phyloP scores from a whole-genome alignment of 2,888 invertebrate species.

The Thecophora atra region DNA sequence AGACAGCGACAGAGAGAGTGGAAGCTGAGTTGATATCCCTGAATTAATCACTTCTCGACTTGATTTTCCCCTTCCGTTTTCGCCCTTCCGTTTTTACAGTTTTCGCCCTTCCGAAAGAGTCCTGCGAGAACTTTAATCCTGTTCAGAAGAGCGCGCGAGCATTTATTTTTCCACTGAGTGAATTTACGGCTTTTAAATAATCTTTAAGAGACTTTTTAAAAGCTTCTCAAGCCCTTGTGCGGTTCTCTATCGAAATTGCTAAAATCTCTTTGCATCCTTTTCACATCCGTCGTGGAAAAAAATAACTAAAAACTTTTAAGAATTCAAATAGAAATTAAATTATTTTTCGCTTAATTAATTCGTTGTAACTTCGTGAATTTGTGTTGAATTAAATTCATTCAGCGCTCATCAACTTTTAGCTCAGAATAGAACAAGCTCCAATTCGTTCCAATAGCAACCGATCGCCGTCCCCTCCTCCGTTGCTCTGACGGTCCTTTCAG shows the following conservation, averaged over 20 bases:
- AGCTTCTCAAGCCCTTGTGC: background rate
- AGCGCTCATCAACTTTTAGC: too few species aligned
- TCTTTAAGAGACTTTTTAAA: background rate
- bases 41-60: conserved; percentile 62
- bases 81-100: conserved; percentile 39
- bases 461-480: background rate
- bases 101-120: conserved; percentile 40
- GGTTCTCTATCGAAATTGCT: background rate
- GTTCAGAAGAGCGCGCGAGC: conserved; percentile 55
- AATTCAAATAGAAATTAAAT: too few species aligned
- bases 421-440: too few species aligned
- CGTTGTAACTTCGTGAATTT: too few species aligned
- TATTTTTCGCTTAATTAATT: too few species aligned
- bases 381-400: too few species aligned
- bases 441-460: background rate
- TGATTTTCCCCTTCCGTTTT: conserved; percentile 43
- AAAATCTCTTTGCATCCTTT: too few species aligned
- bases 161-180: conserved; percentile 52
- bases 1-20: conserved; percentile 21
- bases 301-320: too few species aligned
- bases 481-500: background rate
- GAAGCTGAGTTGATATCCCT: conserved; percentile 26
- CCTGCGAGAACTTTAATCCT: conserved; percentile 51
- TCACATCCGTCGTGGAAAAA: too few species aligned
- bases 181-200: background rate